phyloP scores from a whole-genome alignment of 2,797 vertebrate species.

The Gastrophryne carolinensis region DNA sequence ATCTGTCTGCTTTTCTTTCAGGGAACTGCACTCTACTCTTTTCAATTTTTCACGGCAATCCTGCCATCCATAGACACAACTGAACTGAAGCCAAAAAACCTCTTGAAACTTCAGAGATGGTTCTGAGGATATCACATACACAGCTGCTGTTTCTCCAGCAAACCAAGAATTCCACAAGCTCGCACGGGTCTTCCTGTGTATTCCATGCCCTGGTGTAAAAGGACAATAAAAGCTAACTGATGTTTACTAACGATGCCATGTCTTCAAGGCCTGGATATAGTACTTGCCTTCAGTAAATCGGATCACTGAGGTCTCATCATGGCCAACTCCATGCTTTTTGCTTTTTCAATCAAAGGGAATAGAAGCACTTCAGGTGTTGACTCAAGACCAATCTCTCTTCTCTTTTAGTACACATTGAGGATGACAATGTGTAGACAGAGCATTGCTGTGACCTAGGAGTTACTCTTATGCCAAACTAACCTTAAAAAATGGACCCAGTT shows the following conservation, averaged over 20 bases:
- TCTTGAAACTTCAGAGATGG: neutral
- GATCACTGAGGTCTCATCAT: neutral
- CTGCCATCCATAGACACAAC: neutral
- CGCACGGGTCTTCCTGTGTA: conserved; percentile 43
- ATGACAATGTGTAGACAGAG: conserved; percentile 17
- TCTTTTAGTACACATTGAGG: conserved; percentile 12
- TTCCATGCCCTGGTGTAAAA: conserved; percentile 19
- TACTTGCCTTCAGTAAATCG: conserved; percentile 33
- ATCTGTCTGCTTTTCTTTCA: neutral
- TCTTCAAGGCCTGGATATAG: conserved; percentile 24
- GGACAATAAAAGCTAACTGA: conserved; percentile 9
- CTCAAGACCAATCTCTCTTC: conserved; percentile 9
- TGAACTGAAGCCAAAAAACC: conserved; percentile 2
- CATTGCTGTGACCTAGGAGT: conserved; percentile 1
- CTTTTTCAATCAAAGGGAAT: conserved; percentile 37
- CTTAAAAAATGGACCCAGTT: conserved; percentile 30
- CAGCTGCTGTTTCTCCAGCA: conserved; percentile 29
- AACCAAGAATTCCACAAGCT: conserved; percentile 4
- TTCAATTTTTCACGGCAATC: neutral
- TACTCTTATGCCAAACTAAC: conserved; percentile 44
- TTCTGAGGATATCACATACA: conserved; percentile 3
- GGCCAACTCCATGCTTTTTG: conserved; percentile 10
- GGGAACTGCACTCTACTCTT: conserved; percentile 10
- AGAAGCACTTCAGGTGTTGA: conserved; percentile 26
- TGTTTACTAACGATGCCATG: conserved; percentile 35